These are phyloP conservation scores for Pelmatolapia mariae DNA, from an alignment of 2,113 vertebrate species.

Conservation along the genomic window DNA sequence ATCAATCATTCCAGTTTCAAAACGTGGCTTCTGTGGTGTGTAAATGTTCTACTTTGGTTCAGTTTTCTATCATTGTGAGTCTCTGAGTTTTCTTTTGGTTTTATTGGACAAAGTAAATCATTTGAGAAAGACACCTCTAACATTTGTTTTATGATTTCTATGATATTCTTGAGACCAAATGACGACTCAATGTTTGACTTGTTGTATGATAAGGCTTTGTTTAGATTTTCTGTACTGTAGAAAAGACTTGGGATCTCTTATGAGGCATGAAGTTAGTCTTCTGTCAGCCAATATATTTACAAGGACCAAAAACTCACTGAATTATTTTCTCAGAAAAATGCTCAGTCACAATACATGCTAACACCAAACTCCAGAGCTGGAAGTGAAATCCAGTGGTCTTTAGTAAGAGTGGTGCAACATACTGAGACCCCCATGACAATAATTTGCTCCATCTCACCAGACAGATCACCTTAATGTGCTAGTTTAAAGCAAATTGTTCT, in stretches of 20 bases:
- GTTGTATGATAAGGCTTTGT: not conserved
- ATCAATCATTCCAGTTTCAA: not conserved
- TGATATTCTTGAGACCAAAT: not conserved
- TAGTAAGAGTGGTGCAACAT: slow-evolving; percentile 19
- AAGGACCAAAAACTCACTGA: slow-evolving; percentile 34
- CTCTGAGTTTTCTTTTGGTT: not conserved
- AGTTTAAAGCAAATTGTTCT: not conserved
- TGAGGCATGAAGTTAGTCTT: slow-evolving; percentile 4
- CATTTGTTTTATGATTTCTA: not conserved
- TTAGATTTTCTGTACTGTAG: slow-evolving; percentile 6
- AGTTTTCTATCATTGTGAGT: not conserved
- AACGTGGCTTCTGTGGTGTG: not conserved
- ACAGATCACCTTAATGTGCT: slow-evolving; percentile 18
- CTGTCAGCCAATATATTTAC: slow-evolving; percentile 18
- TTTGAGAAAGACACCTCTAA: not conserved
- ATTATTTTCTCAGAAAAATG: slow-evolving; percentile 36
- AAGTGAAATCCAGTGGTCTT: slow-evolving; percentile 42
- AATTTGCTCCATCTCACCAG: slow-evolving; percentile 12
- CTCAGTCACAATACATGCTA: slow-evolving; percentile 3
- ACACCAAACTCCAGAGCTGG: not conserved
- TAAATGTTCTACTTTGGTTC: not conserved
- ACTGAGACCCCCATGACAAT: slow-evolving; percentile 19
- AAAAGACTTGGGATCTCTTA: slow-evolving; percentile 8
- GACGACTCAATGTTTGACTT: not conserved
- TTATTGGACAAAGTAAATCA: not conserved